Conservation (phyloP, 2,888 invertebrate species). For the Tinea semifulvella region DNA sequence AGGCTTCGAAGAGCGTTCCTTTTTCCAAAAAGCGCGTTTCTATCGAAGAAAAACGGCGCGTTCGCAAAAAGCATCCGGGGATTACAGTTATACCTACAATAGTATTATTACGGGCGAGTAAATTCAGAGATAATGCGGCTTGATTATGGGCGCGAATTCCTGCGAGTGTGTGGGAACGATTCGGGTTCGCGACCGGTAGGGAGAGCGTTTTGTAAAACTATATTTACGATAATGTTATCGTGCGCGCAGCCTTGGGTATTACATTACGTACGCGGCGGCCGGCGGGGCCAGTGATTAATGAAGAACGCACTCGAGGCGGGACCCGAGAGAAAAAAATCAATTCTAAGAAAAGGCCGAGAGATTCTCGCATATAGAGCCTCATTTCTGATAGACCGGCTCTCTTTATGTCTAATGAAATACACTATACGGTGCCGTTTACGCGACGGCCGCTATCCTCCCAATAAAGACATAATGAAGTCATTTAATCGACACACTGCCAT, state of each 20-base stretch:
- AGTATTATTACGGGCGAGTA: constrained; percentile 31
- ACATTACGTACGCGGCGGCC: constrained; percentile 38
- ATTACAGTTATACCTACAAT: constrained; percentile 33
- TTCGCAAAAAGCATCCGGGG: constrained; percentile 18
- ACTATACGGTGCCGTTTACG: constrained; percentile 4
- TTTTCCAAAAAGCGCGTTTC: constrained; percentile 13
- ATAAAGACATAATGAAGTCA: constrained; percentile 42
- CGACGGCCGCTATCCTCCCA: constrained; percentile 9
- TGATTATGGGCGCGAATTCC: constrained; percentile 48
- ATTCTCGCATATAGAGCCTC: not conserved
- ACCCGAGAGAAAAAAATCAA: constrained; percentile 33
- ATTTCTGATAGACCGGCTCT: not conserved
- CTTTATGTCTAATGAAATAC: constrained; percentile 15
- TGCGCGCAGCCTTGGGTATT: constrained; percentile 25
- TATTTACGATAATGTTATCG: constrained; percentile 60
- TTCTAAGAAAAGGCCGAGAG: constrained; percentile 30
- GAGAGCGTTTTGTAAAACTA: constrained; percentile 53
- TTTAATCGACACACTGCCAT: constrained; percentile 30
- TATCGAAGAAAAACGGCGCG: constrained; percentile 6
- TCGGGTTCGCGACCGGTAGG: constrained; percentile 38
- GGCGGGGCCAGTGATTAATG: constrained; percentile 45
- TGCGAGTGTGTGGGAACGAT: constrained; percentile 34
- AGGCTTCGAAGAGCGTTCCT: constrained; percentile 12
- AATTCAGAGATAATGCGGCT: constrained; percentile 53
- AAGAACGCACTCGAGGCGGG: constrained; percentile 35